Base-by-base conservation (phyloP, 2,888 invertebrate genomes). In the Stictocephala bisonia region DNA sequence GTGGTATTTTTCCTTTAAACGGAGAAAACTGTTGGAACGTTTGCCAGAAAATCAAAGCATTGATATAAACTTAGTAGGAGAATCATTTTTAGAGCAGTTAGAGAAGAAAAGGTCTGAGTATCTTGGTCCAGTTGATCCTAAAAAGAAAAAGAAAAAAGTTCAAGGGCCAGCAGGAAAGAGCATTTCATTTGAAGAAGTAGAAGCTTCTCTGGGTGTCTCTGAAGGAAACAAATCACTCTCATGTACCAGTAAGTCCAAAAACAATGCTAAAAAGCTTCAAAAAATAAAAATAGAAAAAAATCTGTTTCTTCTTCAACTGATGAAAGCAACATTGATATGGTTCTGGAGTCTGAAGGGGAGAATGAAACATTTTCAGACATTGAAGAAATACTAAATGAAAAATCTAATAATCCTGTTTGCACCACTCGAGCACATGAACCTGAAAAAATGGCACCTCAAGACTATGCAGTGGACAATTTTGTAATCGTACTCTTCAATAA, bases 291-390 rank as follows among this genome's bases (percentile, higher is more conserved):
- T n/a, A n/a, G n/a, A n/a, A n/a, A n/a, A n/a, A n/a, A n/a, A n/a
- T n/a, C n/a, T n/a, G n/a, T n/a, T n/a, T n/a, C n/a, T n/a, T n/a
- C n/a, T n/a, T n/a, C n/a, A n/a, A n/a, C n/a, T n/a, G n/a, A n/a
- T n/a, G n/a, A n/a, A n/a, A n/a, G n/a, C n/a, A n/a, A n/a, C n/a
- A n/a, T n/a, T n/a, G n/a, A n/a, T n/a, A n/a, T n/a, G n/a, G n/a
- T n/a, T n/a, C n/a, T n/a, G n/a, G 70, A 73, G 70, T 73, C 73
- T 3, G 73, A 73, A 29, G 73, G 69, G 31, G 48, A 60, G 13
- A 73, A 69, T 69, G 73, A 73, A 73, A 56, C 73, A 11, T 69
- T 68, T 69, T 73, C 73, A 56, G 73, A 68, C 68, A 58, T 73
- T 20, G 73, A 73, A 73, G 69, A 73, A 11, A n/a, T 41, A 48